Evolutionary conservation across 1,140 invertebrate genomes (phyloP).

Genomic region (Drosophila ironensis): DNA sequence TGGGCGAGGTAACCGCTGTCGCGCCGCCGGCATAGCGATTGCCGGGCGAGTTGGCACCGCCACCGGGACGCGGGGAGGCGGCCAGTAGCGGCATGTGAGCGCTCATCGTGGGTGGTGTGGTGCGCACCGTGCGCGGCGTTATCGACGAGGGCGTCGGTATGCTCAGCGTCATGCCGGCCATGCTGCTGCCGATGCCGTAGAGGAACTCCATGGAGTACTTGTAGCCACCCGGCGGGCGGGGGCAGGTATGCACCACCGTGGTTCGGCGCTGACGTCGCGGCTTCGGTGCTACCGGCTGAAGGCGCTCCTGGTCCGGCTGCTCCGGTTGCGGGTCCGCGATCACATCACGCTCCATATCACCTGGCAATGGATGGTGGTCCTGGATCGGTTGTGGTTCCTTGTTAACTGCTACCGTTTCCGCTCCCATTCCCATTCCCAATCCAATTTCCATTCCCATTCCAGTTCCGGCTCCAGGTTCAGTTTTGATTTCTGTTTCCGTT

Average conservation of each 20-base stretch:
- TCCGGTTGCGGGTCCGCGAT: neutral
- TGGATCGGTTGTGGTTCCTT: neutral
- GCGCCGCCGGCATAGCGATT: slow-evolving; percentile 29
- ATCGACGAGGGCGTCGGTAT: slow-evolving; percentile 61
- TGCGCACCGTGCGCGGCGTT: slow-evolving; percentile 46
- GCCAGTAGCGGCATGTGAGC: slow-evolving; percentile 15
- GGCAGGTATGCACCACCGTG: slow-evolving; percentile 32
- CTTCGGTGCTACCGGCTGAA: neutral
- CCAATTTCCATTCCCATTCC: neutral
- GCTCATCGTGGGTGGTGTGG: slow-evolving; percentile 28
- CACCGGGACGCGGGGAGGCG: slow-evolving; percentile 4
- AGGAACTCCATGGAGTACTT: slow-evolving; percentile 68
- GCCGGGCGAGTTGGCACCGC: neutral
- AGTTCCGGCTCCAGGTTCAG: neutral
- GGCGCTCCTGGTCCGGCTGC: slow-evolving; percentile 15
- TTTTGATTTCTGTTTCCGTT: neutral
- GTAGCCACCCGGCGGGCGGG: slow-evolving; percentile 64
- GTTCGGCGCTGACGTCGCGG: slow-evolving; percentile 20
- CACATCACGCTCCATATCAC: neutral
- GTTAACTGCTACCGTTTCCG: neutral
- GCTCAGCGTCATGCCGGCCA: slow-evolving; percentile 51
- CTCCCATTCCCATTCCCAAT: neutral
- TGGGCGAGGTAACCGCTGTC: neutral
- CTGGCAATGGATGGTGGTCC: neutral
- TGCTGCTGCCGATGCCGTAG: slow-evolving; percentile 50